Evolutionary conservation across 2,113 vertebrate genomes (phyloP), one percentile per base, ranked within the genome.

Genomic region (Theristicus caerulescens): DNA sequence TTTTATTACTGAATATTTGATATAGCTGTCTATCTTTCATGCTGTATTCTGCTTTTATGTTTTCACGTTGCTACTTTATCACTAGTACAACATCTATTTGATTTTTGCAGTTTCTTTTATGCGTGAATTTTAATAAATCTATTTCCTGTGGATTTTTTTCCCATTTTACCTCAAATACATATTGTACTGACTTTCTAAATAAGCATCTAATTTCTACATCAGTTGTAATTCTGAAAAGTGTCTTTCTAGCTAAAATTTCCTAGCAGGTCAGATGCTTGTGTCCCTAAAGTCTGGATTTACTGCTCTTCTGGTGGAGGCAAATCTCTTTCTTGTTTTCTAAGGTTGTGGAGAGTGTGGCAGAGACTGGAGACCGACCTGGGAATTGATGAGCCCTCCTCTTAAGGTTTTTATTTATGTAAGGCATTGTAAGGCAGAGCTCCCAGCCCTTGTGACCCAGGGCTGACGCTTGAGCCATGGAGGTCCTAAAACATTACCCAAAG

Each of bases 401-500:
- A 24, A 47, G 13, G 9, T 3, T 31, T 69, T 42, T 19, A 34
- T 8, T 52, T 36, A 31, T 3, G 8, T 46, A 46, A 72, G 5
- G 12, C 2, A 3, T 9, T 34, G 18, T 25, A 44, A 19, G 2
- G 7, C 0, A 1, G 49, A 49, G 29, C n/a, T 64, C 6, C 12
- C 10, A 10, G 10, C 5, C 19, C 17, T 32, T 0, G 0, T 15
- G 16, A 22, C 5, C 7, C 49, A 7, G 31, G 12, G 12, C 5
- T 67, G 44, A n/a, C 51, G 21, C 22, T 73, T 49, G 25, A 66
- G 52, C 16, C 6, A 0, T 2, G 16, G 14, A 36, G 4, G n/a
- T 22, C 61, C 57, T 4, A 8, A n/a, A 82, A 42, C 0, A 0
- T 31, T 61, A 25, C 7, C 9, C 24, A 17, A 38, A 44, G 19